Percentiles rank a stretch among this genome's conserved stretches.
Conservation (phyloP, 2,113 vertebrate species). For the Eptesicus fuscus region DNA sequence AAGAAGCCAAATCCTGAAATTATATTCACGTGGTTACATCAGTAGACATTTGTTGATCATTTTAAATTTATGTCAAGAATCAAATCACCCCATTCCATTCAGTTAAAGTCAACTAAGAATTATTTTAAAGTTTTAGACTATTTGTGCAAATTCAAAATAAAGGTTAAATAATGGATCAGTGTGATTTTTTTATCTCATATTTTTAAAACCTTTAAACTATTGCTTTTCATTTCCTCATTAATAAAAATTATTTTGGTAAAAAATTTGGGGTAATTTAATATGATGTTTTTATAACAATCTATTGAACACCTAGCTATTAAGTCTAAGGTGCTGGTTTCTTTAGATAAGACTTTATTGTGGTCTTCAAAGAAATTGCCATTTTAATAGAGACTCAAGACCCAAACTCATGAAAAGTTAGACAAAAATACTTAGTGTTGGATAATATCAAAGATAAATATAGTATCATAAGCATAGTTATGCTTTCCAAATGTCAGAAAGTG, state of each 20-base stretch:
- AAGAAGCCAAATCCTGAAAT: not conserved
- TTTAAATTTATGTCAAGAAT: not conserved
- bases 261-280: not conserved
- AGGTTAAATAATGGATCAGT: not conserved
- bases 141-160: slow-evolving; percentile 32
- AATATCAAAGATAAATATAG: not conserved
- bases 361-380: not conserved
- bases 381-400: not conserved
- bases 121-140: not conserved
- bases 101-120: not conserved
- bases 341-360: not conserved
- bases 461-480: not conserved
- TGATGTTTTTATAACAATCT: not conserved
- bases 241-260: not conserved
- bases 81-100: not conserved
- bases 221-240: not conserved
- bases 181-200: not conserved
- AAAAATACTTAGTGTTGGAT: not conserved
- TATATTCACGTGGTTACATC: not conserved
- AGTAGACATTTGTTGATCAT: not conserved
- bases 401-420: not conserved
- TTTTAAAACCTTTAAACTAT: not conserved
- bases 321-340: not conserved
- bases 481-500: not conserved
- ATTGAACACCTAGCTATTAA: not conserved